Conservation (phyloP, 2,888 invertebrate species). For the Tenodera sinensis region DNA sequence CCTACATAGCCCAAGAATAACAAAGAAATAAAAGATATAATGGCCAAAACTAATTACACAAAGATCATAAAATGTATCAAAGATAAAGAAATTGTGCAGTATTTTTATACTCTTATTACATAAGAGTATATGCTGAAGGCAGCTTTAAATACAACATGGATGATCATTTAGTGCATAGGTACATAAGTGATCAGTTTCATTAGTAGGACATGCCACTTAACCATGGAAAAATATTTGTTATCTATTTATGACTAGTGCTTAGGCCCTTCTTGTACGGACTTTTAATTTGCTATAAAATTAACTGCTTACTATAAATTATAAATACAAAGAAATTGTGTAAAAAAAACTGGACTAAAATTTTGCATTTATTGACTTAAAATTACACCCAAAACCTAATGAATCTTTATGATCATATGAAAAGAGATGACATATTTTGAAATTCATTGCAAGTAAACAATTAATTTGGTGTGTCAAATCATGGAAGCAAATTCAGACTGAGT, state of each 20-base stretch:
- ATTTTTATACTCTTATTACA: background rate
- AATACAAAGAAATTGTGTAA: background rate
- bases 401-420: no score
- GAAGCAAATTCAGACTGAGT: background rate
- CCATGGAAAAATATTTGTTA: background rate
- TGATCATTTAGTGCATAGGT: background rate
- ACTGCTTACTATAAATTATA: background rate
- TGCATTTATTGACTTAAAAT: no score
- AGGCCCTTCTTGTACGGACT: background rate
- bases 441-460: background rate
- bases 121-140: background rate
- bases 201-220: background rate
- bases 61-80: constrained; percentile 1
- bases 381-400: no score
- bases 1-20: background rate
- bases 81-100: background rate
- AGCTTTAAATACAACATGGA: background rate
- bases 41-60: background rate
- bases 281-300: background rate
- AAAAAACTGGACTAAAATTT: no score
- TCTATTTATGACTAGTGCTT: constrained; percentile 3
- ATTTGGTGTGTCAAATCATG: background rate
- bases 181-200: background rate
- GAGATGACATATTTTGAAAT: background rate
- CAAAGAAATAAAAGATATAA: background rate